These are phyloP conservation scores for Eurytemora carolleeae DNA, from an alignment of 1,140 invertebrate species.

Conservation along the genomic window DNA sequence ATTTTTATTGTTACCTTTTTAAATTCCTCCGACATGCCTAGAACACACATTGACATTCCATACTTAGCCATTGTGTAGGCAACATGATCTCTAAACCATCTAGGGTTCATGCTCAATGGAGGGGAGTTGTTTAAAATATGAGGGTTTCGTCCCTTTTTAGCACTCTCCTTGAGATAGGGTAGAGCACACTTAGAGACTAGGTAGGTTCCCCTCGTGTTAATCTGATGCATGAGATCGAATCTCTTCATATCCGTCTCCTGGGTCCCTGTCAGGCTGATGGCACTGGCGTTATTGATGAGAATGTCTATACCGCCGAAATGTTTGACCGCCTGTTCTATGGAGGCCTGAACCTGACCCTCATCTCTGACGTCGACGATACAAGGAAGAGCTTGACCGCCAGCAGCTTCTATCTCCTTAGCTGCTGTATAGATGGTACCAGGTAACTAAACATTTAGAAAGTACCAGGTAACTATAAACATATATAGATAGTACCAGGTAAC, in stretches of 20 bases:
- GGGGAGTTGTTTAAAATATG: slow-evolving; percentile 93
- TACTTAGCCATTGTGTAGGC: slow-evolving; percentile 98
- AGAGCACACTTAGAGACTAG: slow-evolving; percentile 78
- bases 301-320: slow-evolving; percentile 94
- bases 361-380: slow-evolving; percentile 75
- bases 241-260: slow-evolving; percentile 76
- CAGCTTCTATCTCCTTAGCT: slow-evolving; percentile 52
- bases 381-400: slow-evolving; percentile 38
- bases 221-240: slow-evolving; percentile 80
- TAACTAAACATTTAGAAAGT: too few relatives aligned
- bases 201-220: slow-evolving; percentile 71
- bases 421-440: slow-evolving; percentile 95
- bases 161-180: slow-evolving; percentile 52
- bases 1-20: slow-evolving; percentile 47
- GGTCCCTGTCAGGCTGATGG: slow-evolving; percentile 75
- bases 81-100: slow-evolving; percentile 82
- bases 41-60: slow-evolving; percentile 95
- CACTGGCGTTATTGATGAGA: slow-evolving; percentile 86
- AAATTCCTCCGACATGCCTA: slow-evolving; percentile 79
- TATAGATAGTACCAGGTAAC: too few relatives aligned
- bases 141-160: slow-evolving; percentile 51
- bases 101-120: slow-evolving; percentile 65
- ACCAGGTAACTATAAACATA: too few relatives aligned
- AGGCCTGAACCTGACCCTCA: slow-evolving; percentile 54
- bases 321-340: slow-evolving; percentile 65